These are phyloP conservation scores for Paramuricea clavata DNA, from an alignment of 92 coral and sea anemone genomes.

Conservation along the genomic window DNA sequence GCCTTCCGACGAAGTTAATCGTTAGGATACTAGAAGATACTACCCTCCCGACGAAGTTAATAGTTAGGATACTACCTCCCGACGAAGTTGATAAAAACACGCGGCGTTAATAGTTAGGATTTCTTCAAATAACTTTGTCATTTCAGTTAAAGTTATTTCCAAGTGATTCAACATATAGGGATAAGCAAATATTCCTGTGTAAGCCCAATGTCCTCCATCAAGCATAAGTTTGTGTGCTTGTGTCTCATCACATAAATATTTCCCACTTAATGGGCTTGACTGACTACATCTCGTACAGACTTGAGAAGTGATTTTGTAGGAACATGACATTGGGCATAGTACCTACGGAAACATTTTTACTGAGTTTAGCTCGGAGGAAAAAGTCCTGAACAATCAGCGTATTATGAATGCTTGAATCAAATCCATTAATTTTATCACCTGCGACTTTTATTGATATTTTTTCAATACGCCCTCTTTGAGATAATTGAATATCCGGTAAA, in stretches of 20 bases:
- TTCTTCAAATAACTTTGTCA: constrained; percentile 27
- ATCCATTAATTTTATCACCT: constrained; percentile 1
- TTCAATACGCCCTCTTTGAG: too few relatives aligned
- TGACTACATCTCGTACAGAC: constrained; percentile 16
- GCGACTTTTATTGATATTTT: too few relatives aligned
- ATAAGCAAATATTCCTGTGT: constrained; percentile 63
- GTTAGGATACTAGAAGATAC: too few relatives aligned
- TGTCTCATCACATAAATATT: constrained; percentile 40
- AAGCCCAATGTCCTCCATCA: constrained; percentile 67
- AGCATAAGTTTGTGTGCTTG: constrained; percentile 60
- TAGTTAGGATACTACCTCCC: too few relatives aligned
- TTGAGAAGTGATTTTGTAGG: neutral
- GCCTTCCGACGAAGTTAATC: too few relatives aligned
- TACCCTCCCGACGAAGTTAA: too few relatives aligned
- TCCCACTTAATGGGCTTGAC: constrained; percentile 60
- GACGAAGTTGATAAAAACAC: too few relatives aligned
- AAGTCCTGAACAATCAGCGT: constrained; percentile 59
- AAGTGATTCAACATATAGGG: constrained; percentile 55
- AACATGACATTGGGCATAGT: constrained; percentile 55
- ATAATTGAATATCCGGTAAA: too few relatives aligned
- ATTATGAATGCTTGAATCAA: constrained; percentile 42
- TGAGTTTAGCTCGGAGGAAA: constrained; percentile 51
- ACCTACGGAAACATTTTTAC: constrained; percentile 31
- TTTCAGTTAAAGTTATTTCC: neutral
- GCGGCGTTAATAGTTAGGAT: too few relatives aligned